These are phyloP conservation scores for Phylloscopus collybita DNA, from an alignment of 2,797 vertebrate genomes.

Conservation along the genomic window DNA sequence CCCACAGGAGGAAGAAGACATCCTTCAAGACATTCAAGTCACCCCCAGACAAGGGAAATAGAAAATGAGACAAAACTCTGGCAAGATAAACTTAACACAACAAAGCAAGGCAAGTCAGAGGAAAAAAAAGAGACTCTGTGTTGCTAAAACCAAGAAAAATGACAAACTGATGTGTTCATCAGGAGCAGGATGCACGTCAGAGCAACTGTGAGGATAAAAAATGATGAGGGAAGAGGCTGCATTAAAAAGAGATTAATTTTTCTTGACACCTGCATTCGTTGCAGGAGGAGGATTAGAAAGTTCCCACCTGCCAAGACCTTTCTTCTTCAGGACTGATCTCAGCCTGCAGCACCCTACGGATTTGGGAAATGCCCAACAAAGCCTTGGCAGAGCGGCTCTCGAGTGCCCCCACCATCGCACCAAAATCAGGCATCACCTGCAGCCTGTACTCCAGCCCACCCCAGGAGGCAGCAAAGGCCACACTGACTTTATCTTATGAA, in stretches of 20 bases:
- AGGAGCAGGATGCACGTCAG: neutral
- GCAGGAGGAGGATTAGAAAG: neutral
- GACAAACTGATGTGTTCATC: slow-evolving; percentile 24
- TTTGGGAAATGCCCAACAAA: neutral
- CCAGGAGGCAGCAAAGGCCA: neutral
- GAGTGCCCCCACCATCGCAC: neutral
- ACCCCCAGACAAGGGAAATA: neutral
- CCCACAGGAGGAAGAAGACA: slow-evolving; percentile 11
- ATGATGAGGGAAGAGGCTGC: neutral
- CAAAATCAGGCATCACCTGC: neutral
- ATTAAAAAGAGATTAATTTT: slow-evolving; percentile 21
- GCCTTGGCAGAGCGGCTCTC: neutral
- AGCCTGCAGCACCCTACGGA: neutral
- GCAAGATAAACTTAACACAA: slow-evolving; percentile 41
- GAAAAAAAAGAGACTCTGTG: neutral
- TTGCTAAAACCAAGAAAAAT: slow-evolving; percentile 22
- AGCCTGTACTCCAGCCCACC: neutral
- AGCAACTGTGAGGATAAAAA: neutral
- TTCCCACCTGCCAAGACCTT: neutral
- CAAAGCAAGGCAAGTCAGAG: neutral
- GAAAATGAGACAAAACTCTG: slow-evolving; percentile 42
- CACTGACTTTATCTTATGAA: neutral
- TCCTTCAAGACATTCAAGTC: slow-evolving; percentile 34
- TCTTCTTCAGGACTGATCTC: neutral
- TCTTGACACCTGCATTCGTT: neutral